Conservation (phyloP, 2,113 vertebrate genomes). For the Limanda limanda region DNA sequence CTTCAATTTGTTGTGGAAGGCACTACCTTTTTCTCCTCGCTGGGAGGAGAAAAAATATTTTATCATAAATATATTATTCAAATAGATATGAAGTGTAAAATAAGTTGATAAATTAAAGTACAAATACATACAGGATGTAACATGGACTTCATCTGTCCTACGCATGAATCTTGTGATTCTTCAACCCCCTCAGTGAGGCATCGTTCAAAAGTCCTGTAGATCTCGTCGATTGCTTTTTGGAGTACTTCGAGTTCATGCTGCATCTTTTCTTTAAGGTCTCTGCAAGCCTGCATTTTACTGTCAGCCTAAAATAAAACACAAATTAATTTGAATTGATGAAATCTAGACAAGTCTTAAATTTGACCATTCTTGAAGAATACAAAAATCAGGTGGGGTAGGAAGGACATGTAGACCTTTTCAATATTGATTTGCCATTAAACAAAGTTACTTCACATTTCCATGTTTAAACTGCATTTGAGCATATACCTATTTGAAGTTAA, state of each 20-base stretch:
- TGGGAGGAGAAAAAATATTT: background rate
- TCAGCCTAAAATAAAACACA: constrained; percentile 32
- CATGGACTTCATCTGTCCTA: background rate
- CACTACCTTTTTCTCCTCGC: rapidly evolving
- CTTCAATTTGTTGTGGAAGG: constrained; percentile 12
- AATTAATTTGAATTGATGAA: too few species aligned
- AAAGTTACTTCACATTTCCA: background rate
- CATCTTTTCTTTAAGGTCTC: background rate
- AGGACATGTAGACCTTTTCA: background rate
- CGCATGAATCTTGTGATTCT: constrained; percentile 10
- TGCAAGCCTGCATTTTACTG: background rate
- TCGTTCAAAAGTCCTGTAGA: background rate
- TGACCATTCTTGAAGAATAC: background rate
- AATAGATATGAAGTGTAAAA: background rate
- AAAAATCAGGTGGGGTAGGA: background rate
- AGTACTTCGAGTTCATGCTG: background rate
- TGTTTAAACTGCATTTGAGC: background rate
- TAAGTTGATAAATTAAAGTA: background rate
- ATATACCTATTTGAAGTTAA: background rate
- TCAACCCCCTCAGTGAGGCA: constrained; percentile 36
- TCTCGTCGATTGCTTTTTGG: background rate
- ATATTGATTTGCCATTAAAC: background rate
- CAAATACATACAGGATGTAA: constrained; percentile 23
- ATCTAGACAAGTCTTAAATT: background rate
- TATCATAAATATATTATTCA: background rate